Evolutionary conservation across 1,140 invertebrate genomes (phyloP).

Genomic region (Drosophila rufa): DNA sequence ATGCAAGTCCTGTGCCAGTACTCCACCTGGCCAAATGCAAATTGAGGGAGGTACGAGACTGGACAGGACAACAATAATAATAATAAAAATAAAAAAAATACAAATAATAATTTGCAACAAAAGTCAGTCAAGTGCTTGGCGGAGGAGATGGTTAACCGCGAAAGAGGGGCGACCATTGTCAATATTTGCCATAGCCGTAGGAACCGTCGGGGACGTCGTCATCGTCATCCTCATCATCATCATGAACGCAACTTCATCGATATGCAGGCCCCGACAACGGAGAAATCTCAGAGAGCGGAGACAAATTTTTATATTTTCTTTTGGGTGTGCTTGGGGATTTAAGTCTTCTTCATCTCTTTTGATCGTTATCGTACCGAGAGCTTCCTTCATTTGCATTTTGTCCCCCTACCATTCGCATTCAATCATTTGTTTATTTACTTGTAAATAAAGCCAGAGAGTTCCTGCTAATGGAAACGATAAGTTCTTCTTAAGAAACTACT

Average conservation of each 20-base stretch:
- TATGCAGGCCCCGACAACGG: constrained; percentile 47
- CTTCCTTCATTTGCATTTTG: constrained; percentile 64
- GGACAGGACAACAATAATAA: constrained; percentile 40
- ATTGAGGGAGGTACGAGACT: constrained; percentile 28
- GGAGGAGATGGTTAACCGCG: constrained; percentile 48
- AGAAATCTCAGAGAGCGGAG: constrained; percentile 50
- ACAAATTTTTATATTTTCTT: constrained; percentile 26
- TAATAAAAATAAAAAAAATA: constrained; percentile 50
- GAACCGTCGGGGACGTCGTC: constrained; percentile 34
- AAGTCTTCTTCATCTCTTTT: constrained; percentile 41
- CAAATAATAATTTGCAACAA: constrained; percentile 78
- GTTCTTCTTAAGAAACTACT: constrained; percentile 13
- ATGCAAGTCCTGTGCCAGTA: constrained; percentile 68
- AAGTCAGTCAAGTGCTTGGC: constrained; percentile 75
- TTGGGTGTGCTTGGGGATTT: constrained; percentile 10
- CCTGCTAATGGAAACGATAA: constrained; percentile 54
- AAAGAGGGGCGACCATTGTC: constrained; percentile 47
- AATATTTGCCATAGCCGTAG: constrained; percentile 74
- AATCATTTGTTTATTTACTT: constrained; percentile 66
- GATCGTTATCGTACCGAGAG: constrained; percentile 34
- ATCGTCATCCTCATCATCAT: constrained; percentile 34
- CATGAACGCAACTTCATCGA: constrained; percentile 64
- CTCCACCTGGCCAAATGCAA: constrained; percentile 57
- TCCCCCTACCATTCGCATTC: constrained; percentile 44
- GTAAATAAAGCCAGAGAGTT: constrained; percentile 38